Base-by-base conservation (phyloP, 2,888 invertebrate genomes). In the Caenorhabditis virilis region DNA sequence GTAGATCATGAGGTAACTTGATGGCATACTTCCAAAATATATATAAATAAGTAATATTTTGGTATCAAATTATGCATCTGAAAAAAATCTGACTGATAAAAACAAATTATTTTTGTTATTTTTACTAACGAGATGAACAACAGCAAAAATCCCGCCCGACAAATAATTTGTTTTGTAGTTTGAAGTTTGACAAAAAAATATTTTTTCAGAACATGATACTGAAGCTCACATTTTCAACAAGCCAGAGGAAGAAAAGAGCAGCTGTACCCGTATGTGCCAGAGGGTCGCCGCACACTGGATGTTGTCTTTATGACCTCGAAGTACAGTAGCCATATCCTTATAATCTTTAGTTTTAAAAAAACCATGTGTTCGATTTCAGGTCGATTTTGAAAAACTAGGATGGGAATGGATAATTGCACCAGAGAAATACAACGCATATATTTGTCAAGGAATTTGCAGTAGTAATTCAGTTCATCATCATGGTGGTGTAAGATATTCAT, bases 371-470 rank as follows among this genome's bases (percentile, higher is more conserved):
- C 16, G 4, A 9, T 87, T 95, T 41, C 89, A 89, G 15, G 92
- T 97, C 16, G 92, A 95, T 86, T 97, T 97, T 84, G 91, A 91
- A 76, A 89, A 90, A 82, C 93, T 95, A 83, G 94, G 94, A 25
- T 95, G 95, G 93, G 92, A 95, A 83, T 97, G 94, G 90, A 91
- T 97, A 79, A 92, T 97, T 60, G 94, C 94, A 0, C 97, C 97
- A 0, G 92, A 92, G 80, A 88, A 89, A 77, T 97, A 95, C 86
- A 91, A 92, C 82, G 95, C 95, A 7, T 92, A 93, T 86, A 94
- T 94, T 86, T 97, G 97, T 86, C 89, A 91, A 53, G 95, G 97
- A 7, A 92, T 94, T 79, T 97, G 97, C 84, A 90, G 91, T 0
- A 22, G 55, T 80, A 90, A 91, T 83, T 90, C 91, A 0, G 92